Base-by-base conservation (phyloP, 2,888 invertebrate species). In the Anoplius nigerrimus region DNA sequence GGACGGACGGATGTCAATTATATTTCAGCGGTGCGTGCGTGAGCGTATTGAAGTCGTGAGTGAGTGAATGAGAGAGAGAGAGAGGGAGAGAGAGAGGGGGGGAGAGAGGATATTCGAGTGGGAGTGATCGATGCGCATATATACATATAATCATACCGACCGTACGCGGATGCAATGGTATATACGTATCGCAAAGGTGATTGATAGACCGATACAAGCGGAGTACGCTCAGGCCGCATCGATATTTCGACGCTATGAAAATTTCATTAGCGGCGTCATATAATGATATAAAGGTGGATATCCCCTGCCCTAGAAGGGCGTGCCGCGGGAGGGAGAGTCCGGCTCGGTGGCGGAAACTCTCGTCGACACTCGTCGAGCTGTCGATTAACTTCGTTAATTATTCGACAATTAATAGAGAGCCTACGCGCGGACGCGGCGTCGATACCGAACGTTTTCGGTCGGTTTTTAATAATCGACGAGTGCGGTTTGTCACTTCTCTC, bases 321-420 rank as follows among this genome's bases (percentile, higher is more conserved):
- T 20, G 48, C 20, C 43, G 62, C 34, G 34, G 34, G 34, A 13
- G 34, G 1, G 48, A 16, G 48, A n/a, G n/a, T n/a, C 13, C 54
- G 54, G 71, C 60, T 62, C 66, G 74, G 72, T 71, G 59, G 79
- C 57, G 69, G 71, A 67, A 73, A 64, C 78, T 34, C 34, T 79
- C 77, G 80, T 78, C 82, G 81, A 81, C 82, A 83, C 79, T 83
- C 85, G 83, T 81, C 82, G 79, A 80, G 78, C 81, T 84, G 83
- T 85, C 86, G 85, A 87, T 86, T 86, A 85, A 86, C 82, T 83
- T 85, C 81, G 82, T 87, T 85, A 84, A 84, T 85, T 83, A 87
- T 84, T 83, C 81, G 80, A 79, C 82, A 77, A 82, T 81, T 78
- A 81, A 82, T 81, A 75, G 66, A 64, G 64, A 63, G 81, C 75